Evolutionary conservation across 2,888 invertebrate species (phyloP).

Genomic region (Synanthedon vespiformis): DNA sequence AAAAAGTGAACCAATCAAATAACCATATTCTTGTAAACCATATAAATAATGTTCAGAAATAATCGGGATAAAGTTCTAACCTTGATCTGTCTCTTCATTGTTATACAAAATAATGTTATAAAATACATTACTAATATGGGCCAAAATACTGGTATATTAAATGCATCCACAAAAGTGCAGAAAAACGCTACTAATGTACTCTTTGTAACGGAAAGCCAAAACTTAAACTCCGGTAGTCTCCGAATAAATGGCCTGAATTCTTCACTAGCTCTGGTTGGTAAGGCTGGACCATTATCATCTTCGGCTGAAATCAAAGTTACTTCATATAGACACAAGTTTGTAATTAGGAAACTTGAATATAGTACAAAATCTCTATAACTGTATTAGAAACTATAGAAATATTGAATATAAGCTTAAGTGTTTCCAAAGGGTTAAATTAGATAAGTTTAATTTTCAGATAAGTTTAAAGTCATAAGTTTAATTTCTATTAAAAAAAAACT

Average conservation of each 20-base stretch:
- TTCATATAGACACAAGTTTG: too few species aligned
- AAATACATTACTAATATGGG: constrained; percentile 99
- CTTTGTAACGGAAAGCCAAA: constrained; percentile 97
- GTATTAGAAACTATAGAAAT: too few species aligned
- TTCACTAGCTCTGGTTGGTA: constrained; percentile 95
- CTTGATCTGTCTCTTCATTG: constrained; percentile 99
- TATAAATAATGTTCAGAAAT: background rate
- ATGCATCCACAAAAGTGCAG: constrained; percentile 97
- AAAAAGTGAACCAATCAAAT: background rate
- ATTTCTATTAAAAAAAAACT: too few species aligned
- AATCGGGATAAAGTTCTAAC: constrained; percentile 60
- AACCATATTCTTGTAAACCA: background rate
- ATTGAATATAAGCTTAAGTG: too few species aligned
- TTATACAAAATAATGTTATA: constrained; percentile 96
- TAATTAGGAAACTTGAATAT: too few species aligned
- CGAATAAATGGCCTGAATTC: constrained; percentile 98
- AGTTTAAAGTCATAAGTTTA: too few species aligned
- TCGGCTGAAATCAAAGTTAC: constrained; percentile 28
- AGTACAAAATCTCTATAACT: too few species aligned
- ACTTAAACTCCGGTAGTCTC: constrained; percentile 98
- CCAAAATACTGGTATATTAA: constrained; percentile 99
- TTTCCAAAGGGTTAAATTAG: too few species aligned
- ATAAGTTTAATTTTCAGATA: too few species aligned
- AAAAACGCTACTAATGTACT: constrained; percentile 90
- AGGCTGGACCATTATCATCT: constrained; percentile 88